Base-by-base conservation (phyloP, 2,888 invertebrate genomes). In the Achlya flavicornis region DNA sequence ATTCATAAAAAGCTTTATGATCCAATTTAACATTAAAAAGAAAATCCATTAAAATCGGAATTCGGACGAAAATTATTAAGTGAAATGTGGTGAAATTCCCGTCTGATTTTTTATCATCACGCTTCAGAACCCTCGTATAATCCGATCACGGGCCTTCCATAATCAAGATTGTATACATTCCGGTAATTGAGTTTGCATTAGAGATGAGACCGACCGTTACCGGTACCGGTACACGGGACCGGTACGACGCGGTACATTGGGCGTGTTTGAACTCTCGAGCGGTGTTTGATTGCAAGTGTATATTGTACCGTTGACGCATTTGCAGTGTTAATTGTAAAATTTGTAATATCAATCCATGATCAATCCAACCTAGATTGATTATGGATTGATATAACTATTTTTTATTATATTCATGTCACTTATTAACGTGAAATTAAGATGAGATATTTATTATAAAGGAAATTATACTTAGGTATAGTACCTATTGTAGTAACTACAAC, bases 151-250 rank as follows among this genome's bases (percentile, higher is more conserved):
- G 58, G 33, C 46, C 16, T 35, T 60, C 57, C 33, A 57, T 60
- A 57, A 61, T 57, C 57, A 60, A 41, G 43, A 53, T 43, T 58
- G 63, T 66, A 63, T 57, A 61, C 58, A 58, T 58, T 48, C 35
- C 41, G 26, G 63, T 66, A 66, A 66, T 63, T 61, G 63, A 58
- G 58, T 66, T 66, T 66, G 59, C 65, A 66, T 66, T 63, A 66
- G 63, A 61, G 61, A 63, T 63, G 61, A 60, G 63, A n/a, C 43
- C 58, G 43, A 35, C 32, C 33, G n/a, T 8, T 48, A 41, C 58
- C 6, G 33, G 32, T 32, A 11, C 12, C 58, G 10, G 58, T 33
- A 58, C 6, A 26, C 35, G 4, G 38, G 5, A 38, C 33, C 32
- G 33, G 58, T 35, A 48, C 48, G 46, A 46, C n/a, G 12, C 14